A percentile compares a stretch with the other conserved stretches of the same genome.
These are phyloP conservation scores for Parasteatoda lunata DNA, from an alignment of 2,888 invertebrate species.

Conservation along the genomic window DNA sequence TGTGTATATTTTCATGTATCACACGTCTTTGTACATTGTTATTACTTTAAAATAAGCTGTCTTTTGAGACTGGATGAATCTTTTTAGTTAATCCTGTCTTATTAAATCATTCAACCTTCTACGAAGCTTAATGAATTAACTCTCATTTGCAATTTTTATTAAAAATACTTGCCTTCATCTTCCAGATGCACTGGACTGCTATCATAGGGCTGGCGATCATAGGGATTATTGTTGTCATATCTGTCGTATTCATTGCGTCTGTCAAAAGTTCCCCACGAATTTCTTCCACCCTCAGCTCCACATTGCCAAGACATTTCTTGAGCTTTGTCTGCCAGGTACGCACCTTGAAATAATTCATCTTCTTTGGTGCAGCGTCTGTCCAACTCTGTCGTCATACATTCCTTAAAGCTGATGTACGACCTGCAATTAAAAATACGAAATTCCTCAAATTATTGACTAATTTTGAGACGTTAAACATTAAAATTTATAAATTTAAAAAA, in stretches of 20 bases:
- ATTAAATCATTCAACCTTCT: too few species aligned
- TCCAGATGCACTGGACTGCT: constrained; percentile 35
- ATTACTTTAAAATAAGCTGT: too few species aligned
- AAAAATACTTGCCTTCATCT: constrained; percentile 40
- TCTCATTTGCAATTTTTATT: too few species aligned
- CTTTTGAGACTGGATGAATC: too few species aligned
- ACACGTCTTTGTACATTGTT: too few species aligned
- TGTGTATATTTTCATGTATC: too few species aligned
- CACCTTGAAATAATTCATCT: constrained; percentile 62
- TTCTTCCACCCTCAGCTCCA: constrained; percentile 17
- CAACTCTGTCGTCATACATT: constrained; percentile 52
- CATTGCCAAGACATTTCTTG: constrained; percentile 65
- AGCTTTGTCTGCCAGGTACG: constrained; percentile 59
- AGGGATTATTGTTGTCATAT: neutral
- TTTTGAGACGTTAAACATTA: too few species aligned
- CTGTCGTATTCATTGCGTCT: constrained; percentile 3
- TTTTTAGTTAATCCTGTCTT: too few species aligned
- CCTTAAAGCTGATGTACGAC: constrained; percentile 33
- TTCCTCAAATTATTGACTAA: too few species aligned
- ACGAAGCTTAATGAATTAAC: too few species aligned
- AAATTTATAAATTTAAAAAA: too few species aligned
- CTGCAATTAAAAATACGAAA: neutral
- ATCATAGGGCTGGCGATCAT: neutral
- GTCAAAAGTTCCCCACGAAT: constrained; percentile 17
- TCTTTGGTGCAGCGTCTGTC: constrained; percentile 48